These are phyloP conservation scores for Bilobella aurantiaca DNA, from an alignment of 1,140 invertebrate species.

Conservation along the genomic window DNA sequence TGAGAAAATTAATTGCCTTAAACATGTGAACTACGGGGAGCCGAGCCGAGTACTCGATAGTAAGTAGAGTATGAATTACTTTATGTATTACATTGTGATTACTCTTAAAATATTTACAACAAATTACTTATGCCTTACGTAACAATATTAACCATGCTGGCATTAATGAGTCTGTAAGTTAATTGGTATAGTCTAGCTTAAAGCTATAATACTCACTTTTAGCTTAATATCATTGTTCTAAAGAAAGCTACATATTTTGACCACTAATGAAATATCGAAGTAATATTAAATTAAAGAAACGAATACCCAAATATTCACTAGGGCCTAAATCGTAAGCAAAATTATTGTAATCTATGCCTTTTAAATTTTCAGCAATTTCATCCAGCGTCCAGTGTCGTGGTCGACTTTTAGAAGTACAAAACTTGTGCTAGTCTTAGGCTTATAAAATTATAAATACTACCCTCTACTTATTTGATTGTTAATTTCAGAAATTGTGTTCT, in stretches of 20 bases:
- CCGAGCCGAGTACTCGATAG: too few species aligned
- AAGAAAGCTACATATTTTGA: too few species aligned
- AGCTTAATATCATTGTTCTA: too few species aligned
- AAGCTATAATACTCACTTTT: too few species aligned
- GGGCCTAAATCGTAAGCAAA: too few species aligned
- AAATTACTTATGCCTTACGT: neutral
- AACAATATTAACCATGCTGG: too few species aligned
- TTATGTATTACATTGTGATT: neutral
- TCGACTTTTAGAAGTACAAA: neutral
- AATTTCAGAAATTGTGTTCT: neutral
- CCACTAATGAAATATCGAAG: too few species aligned
- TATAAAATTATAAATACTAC: slow-evolving; percentile 2
- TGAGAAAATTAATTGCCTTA: neutral
- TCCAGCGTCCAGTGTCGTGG: neutral
- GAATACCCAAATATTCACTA: too few species aligned
- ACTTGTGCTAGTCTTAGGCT: neutral
- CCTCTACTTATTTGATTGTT: neutral
- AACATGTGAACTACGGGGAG: too few species aligned
- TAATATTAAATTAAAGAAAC: too few species aligned
- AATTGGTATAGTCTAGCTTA: neutral
- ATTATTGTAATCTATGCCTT: neutral
- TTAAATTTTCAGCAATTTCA: neutral
- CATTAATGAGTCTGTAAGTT: too few species aligned
- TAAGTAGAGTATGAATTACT: neutral
- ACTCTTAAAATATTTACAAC: neutral